Evolutionary conservation across 2,113 vertebrate species (phyloP), one percentile per base, ranked within the genome.

Genomic region (Sander lucioperca): DNA sequence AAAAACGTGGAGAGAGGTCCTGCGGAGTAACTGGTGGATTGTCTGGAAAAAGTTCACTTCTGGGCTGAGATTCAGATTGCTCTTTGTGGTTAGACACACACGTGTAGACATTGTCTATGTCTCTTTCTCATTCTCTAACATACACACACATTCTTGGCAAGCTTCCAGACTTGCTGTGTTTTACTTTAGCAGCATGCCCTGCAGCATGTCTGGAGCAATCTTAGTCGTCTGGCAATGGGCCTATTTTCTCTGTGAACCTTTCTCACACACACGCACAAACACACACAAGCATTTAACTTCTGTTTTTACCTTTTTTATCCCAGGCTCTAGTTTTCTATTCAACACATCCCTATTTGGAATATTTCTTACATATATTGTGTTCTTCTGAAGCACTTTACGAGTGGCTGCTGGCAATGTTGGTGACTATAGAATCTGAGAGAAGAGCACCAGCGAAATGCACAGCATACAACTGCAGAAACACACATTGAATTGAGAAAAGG

Each of bases 121-220:
- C 43, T 39, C 51, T 6, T 64, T 62, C 62, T 45, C 63, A 21
- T 61, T 2, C 23, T 8, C 25, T 53, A 45, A 68, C 66, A 74
- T 18, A 70, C 54, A 48, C 47, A 58, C 48, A 43, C 50, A 77
- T 51, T 77, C 72, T 69, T 90, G 89, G 86, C 91, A 78, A 30
- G 36, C 80, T 70, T 89, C 89, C 74, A 79, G 88, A 39, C 66
- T 79, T 63, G 84, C 83, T 80, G 86, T 62, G 80, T 77, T 90
- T 64, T 79, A 71, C 78, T 82, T 67, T 23, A 88, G 50, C 81
- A 76, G 69, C 62, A 16, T 69, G 72, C 77, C 88, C 83, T 70
- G 81, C 84, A 88, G 89, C 83, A 54, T 45, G 89, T 91, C 92
- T 90, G 80, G 25, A 79, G 75, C 79, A 79, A 68, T 83, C 8